Evolutionary conservation across 1,140 invertebrate genomes (phyloP).

Genomic region (Odontomachus brunneus): DNA sequence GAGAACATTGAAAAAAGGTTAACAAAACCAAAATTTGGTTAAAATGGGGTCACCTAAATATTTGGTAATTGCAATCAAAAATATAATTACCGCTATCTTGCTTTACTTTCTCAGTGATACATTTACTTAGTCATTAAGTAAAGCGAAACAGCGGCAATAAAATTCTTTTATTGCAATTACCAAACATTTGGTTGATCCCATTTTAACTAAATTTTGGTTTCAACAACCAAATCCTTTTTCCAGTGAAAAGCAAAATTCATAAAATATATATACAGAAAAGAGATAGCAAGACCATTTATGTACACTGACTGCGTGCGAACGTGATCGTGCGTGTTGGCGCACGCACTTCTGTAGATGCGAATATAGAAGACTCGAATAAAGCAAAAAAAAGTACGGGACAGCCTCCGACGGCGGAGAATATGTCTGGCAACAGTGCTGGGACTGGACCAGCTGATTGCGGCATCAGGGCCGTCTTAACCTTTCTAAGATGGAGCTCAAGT

Average conservation of each 20-base stretch:
- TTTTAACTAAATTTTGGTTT: no score
- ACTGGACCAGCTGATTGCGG: slow-evolving; percentile 72
- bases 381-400: slow-evolving; percentile 73
- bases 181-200: slow-evolving; percentile 1
- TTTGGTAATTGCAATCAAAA: no score
- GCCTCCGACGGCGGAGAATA: slow-evolving; percentile 68
- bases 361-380: slow-evolving; percentile 70
- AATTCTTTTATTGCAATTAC: no score
- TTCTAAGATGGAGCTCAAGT: slow-evolving; percentile 9
- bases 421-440: slow-evolving; percentile 80
- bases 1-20: no score
- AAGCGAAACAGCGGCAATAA: no score
- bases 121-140: no score
- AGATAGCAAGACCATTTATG: slow-evolving; percentile 56
- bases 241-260: slow-evolving; percentile 28
- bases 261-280: slow-evolving; percentile 23
- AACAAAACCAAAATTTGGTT: no score
- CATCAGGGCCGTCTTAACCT: slow-evolving; percentile 42
- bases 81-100: no score
- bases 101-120: no score
- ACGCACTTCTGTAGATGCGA: slow-evolving; percentile 60
- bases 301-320: slow-evolving; percentile 38
- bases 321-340: slow-evolving; percentile 29
- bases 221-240: no score
- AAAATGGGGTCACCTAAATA: no score